Evolutionary conservation across 1,140 invertebrate genomes (phyloP), one percentile per base, ranked within the genome.

Genomic region (Littorina saxatilis): DNA sequence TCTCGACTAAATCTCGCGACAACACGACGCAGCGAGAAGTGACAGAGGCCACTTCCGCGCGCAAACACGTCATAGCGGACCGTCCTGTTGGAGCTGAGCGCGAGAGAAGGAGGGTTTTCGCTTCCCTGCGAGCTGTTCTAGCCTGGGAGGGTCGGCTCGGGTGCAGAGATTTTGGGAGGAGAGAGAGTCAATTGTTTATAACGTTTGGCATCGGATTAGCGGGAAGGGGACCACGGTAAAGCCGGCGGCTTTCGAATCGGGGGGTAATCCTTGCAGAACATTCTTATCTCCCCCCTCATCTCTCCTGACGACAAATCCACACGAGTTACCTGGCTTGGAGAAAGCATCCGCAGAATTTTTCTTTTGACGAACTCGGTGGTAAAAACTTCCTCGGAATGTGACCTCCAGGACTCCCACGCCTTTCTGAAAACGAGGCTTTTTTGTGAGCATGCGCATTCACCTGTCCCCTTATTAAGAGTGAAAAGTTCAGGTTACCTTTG

Each of bases 1-100:
- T 55, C 52, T 76, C 74, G 50, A 3, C 50, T 76, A 76, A 76
- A 50, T 76, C 74, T 61, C 74, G 74, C 27, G 74, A 76, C 74
- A 76, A 76, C 74, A 76, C 15, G 27, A 39, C 74, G 35, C 50
- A 58, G 50, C 52, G 73, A 55, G 74, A 58, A 76, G 74, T 50
- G 52, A 76, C 74, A 76, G 35, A 58, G 74, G 74, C 50, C 74
- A 76, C 55, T 76, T 76, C 74, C 74, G 50, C 29, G 32, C 15
- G 74, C 52, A 76, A 76, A 76, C 74, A 76, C 27, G 29, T 23
- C 52, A 39, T 9, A 32, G 73, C 47, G 9, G 29, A n/a, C 0
- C 0, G 15, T 9, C n/a, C 5, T 5, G n/a, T 4, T 43, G 20
- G 7, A 75, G 50, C 3, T 39, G 11, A 73, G 27, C 47, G 20